Evolutionary conservation across 2,888 invertebrate species (phyloP), one percentile per base, ranked within the genome.

Genomic region (Steinernema hermaphroditum): DNA sequence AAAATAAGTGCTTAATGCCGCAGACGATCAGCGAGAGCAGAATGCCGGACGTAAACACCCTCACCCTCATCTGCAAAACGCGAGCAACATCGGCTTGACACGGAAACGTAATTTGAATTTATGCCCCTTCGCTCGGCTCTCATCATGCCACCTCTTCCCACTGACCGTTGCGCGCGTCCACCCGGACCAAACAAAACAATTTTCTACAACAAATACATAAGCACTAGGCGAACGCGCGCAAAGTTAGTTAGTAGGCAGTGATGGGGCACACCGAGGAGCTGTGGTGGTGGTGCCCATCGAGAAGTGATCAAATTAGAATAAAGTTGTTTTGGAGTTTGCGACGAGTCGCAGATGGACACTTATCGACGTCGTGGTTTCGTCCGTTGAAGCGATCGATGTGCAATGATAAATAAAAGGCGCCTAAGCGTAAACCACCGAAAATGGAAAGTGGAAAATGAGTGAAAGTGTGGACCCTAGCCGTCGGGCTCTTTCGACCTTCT

Each of bases 381-480:
- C 8, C 46, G 46, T 1, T 6, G 27, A 9, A 29, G 62, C 62
- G 32, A 62, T 62, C 62, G 62, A 62, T 62, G 29, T 62, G 34
- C 16, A 62, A 62, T 62, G 32, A 62, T 62, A n/a, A 62, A 62
- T 62, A 62, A 62, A 62, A 62, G 32, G 62, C 62, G 62, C 32
- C 32, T 62, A 62, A 62, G 62, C 62, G 62, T 29, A n/a, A 62
- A 62, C 32, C 34, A 34, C 32, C 62, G 62, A 62, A 62, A 62
- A 34, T 34, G 32, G 27, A 62, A 62, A 62, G 62, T n/a, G 62
- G 12, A 27, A 46, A 24, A 24, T 22, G 50, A 22, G 12, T 1
- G 2, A 32, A 62, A 62, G 32, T 62, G 32, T 32, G 34, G 16
- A 29, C 29, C 9, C 62, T 29, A 27, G 62, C 32, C 29, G 22